Evolutionary conservation across 2,113 vertebrate genomes (phyloP).

Genomic region (Illadopsis cleaveri): DNA sequence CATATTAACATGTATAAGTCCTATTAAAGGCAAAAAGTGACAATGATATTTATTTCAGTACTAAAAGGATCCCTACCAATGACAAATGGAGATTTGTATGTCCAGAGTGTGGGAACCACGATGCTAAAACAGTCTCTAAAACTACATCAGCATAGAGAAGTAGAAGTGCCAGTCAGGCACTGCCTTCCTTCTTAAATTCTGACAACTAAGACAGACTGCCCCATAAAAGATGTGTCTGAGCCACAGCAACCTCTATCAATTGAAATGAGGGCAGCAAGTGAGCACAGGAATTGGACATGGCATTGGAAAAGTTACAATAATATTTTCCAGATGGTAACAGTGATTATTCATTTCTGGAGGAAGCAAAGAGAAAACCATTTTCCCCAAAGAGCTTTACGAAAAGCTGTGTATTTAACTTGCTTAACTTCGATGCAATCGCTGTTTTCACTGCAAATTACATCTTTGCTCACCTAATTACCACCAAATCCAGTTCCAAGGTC

Average conservation of each 20-base stretch:
- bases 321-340: conserved; percentile 10
- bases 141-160: not conserved
- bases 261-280: not conserved
- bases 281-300: not conserved
- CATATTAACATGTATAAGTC: not conserved
- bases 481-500: not conserved
- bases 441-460: not conserved
- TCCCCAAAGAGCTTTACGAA: not conserved
- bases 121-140: not conserved
- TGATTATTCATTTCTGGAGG: not conserved
- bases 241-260: not conserved
- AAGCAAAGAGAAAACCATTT: not conserved
- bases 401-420: not conserved
- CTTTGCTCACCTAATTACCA: not conserved
- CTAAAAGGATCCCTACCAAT: not conserved
- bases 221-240: not conserved
- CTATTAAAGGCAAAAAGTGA: not conserved
- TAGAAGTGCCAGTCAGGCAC: not conserved
- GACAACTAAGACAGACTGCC: not conserved
- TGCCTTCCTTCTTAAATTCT: not conserved
- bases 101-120: not conserved
- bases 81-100: not conserved
- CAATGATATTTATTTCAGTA: not conserved
- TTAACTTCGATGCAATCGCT: not conserved
- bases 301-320: not conserved